phyloP scores from a whole-genome alignment of 2,113 vertebrate genomes.

The Hippocampus abdominalis region DNA sequence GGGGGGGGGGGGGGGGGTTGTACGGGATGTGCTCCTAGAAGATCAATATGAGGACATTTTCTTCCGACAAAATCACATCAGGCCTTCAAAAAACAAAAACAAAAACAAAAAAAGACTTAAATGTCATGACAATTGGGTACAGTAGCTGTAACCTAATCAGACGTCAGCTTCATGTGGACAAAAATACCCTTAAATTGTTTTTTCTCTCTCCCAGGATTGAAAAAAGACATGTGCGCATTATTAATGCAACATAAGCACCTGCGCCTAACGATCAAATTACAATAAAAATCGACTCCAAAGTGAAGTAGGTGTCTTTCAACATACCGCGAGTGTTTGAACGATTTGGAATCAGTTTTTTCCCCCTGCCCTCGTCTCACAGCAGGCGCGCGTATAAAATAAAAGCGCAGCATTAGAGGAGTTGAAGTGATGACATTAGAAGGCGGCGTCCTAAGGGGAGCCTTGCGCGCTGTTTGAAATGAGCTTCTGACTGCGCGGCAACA shows the following conservation, averaged over 20 bases:
- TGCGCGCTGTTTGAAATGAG: slow-evolving; percentile 1
- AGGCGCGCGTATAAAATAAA: slow-evolving; percentile 4
- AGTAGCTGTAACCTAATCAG: neutral
- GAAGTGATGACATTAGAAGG: slow-evolving; percentile 8
- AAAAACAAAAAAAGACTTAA: no score
- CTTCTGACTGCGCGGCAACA: neutral
- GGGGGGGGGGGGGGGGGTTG: no score
- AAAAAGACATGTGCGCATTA: neutral
- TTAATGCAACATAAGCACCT: neutral
- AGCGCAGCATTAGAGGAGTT: slow-evolving; percentile 5
- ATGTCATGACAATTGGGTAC: no score
- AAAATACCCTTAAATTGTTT: neutral
- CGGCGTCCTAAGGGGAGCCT: slow-evolving; percentile 2
- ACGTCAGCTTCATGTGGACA: neutral
- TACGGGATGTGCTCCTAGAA: no score
- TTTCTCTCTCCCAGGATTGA: neutral
- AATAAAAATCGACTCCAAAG: neutral
- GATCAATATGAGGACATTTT: no score
- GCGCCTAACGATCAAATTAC: neutral
- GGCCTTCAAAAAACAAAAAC: no score
- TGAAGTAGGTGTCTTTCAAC: neutral
- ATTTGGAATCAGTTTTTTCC: neutral
- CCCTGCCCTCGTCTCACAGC: neutral
- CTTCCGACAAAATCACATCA: no score
- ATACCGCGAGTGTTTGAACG: neutral